Base-by-base conservation (phyloP, 2,797 vertebrate genomes). In the Gymnocypris eckloni region DNA sequence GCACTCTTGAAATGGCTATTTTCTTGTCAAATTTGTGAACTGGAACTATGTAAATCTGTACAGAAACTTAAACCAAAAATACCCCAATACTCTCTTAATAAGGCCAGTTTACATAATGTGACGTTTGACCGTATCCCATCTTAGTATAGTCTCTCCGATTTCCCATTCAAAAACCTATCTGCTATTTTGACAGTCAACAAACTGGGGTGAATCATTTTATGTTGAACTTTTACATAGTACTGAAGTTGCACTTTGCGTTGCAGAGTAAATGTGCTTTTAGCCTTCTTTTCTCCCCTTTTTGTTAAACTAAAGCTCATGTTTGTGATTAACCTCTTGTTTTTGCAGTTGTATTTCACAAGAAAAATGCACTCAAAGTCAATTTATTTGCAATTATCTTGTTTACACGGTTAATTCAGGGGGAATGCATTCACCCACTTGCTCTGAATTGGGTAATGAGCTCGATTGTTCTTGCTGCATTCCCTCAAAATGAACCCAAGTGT, bases 191-290 rank as follows among this genome's bases (percentile, higher is more conserved):
- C 10, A 15, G 66, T 48, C 41, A 77, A 73, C 41, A 77, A 20
- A 48, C 20, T 71, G 88, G 87, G 88, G 91, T 92, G 91, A 90
- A 90, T 91, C 90, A 90, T 92, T 92, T 91, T 90, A 91, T 91
- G 86, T 72, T 73, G 20, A 77, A 86, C 79, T 70, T 86, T 79
- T 82, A 87, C 70, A 72, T 82, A 77, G 77, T 67, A 54, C 56
- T 86, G 76, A 81, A 79, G 85, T 79, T 86, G 71, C 88, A 91
- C 89, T 89, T 86, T 88, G 76, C 89, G 87, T 90, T 91, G 88
- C 88, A 88, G 86, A 88, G 72, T 78, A 90, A 91, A 86, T 90
- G 89, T 88, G 87, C 85, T 90, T 89, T 87, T 76, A 81, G 85
- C 75, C 84, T 77, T 86, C 86, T 86, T 88, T 83, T 75, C 86